Evolutionary conservation across 2,797 vertebrate genomes (phyloP).

Genomic region (Tiaroga cobitis): DNA sequence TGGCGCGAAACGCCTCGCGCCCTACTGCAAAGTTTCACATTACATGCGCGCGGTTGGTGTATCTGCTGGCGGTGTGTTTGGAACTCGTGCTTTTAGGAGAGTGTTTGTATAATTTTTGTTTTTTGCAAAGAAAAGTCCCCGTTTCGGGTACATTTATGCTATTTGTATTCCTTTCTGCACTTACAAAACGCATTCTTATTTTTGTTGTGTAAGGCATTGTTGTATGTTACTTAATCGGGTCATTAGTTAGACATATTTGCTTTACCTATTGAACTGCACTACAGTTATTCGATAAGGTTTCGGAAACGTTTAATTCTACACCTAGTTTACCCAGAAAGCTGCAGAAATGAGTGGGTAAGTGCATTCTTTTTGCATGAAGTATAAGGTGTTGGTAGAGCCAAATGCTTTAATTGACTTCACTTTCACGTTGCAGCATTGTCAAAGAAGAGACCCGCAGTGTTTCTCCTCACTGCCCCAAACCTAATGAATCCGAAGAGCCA

Average conservation of each 20-base stretch:
- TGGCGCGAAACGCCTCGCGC: slow-evolving; percentile 74
- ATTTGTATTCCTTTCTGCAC: not conserved
- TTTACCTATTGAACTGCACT: not conserved
- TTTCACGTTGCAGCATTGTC: slow-evolving; percentile 51
- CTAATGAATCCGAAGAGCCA: slow-evolving; percentile 77
- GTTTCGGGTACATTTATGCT: not conserved
- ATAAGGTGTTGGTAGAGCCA: not conserved
- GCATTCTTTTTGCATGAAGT: not conserved
- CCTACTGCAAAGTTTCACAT: slow-evolving; percentile 25
- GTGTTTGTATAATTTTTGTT: no score
- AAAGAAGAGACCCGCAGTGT: slow-evolving; percentile 73
- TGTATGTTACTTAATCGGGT: not conserved
- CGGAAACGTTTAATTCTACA: not conserved
- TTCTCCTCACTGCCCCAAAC: slow-evolving; percentile 81
- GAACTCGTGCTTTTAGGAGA: not conserved
- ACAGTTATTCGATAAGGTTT: not conserved
- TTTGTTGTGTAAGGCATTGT: not conserved
- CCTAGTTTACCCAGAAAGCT: not conserved
- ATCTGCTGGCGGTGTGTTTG: not conserved
- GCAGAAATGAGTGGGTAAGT: slow-evolving; percentile 59
- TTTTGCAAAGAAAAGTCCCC: rapidly evolving
- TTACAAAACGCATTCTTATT: not conserved
- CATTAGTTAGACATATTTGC: not conserved
- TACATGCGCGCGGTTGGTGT: not conserved
- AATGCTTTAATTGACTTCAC: not conserved